Evolutionary conservation across 2,888 invertebrate species (phyloP), one percentile per base, ranked within the genome.

Genomic region (Heliconius ismenius): DNA sequence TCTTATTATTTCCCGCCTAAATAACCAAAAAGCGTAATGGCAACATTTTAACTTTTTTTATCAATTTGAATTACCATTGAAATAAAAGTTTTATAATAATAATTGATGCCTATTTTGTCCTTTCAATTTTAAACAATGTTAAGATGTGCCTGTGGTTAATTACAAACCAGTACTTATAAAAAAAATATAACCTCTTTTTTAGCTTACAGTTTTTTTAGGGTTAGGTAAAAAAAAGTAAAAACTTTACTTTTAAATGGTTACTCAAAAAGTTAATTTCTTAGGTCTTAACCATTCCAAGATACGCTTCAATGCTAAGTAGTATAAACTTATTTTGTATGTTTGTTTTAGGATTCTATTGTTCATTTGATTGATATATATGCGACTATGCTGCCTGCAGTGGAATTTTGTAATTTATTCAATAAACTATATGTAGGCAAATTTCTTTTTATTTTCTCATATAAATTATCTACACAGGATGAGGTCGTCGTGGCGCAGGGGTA

Each of bases 391-490:
- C 78, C 77, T 80, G 90, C 90, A 85, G 80, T 89, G 87, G 86
- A 85, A 79, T 89, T 90, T 91, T 92, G 90, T 93, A 92, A 92
- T 89, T 92, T 92, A 92, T 92, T 91, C 90, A 92, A 90, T 92
- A 92, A 93, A 92, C 85, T 88, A 86, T 88, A 86, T 88, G 91
- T 92, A 93, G 93, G 90, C 88, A 85, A 81, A 26, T 77, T 64
- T 73, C 21, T 74, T 73, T 28, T 77, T 26, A 26, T 62, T 62
- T 60, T n/a, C 1, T n/a, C 11, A n/a, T 60, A 60, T 49, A 49
- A 49, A 49, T 49, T 49, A 18, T 49, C 49, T 49, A 49, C 6
- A 49, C 11, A 39, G 11, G 39, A 39, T 39, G 11, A 39, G 39
- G 39, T 11, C 39, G 39, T 39, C 6, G 36, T 36, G 39, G 11